Conservation (phyloP, 2,113 vertebrate genomes). For the Lucifuga dentata region DNA sequence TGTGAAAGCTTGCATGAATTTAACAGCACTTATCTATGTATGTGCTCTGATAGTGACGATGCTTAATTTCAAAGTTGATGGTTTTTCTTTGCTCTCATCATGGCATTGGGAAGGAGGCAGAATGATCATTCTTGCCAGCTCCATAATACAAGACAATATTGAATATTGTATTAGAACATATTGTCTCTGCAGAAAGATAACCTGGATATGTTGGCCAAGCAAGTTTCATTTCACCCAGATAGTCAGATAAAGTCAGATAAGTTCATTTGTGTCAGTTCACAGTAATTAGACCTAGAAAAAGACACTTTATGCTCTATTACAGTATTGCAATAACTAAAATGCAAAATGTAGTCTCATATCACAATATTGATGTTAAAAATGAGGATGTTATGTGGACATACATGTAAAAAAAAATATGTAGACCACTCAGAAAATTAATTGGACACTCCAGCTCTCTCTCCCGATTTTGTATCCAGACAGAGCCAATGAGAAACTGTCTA, state of each 20-base stretch:
- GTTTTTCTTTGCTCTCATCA: neutral
- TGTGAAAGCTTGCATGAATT: slow-evolving; percentile 5
- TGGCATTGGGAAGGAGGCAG: neutral
- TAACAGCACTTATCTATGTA: neutral
- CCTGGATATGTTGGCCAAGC: too few relatives aligned
- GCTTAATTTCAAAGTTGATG: neutral
- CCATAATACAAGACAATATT: too few relatives aligned
- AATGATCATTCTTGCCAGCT: too few relatives aligned
- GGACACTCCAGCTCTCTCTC: neutral
- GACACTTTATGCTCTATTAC: too few relatives aligned
- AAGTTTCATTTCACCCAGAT: too few relatives aligned
- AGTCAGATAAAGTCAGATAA: too few relatives aligned
- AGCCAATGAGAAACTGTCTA: neutral
- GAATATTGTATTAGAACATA: too few relatives aligned
- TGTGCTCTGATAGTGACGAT: neutral
- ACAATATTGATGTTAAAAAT: neutral
- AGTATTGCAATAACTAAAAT: neutral
- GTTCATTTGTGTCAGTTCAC: too few relatives aligned
- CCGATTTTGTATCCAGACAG: slow-evolving; percentile 7
- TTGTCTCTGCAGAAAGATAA: too few relatives aligned
- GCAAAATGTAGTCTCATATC: slow-evolving; percentile 4
- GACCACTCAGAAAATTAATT: slow-evolving; percentile 11
- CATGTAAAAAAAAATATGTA: too few relatives aligned
- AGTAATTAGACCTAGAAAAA: too few relatives aligned
- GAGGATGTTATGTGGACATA: neutral